These are phyloP conservation scores for Dysidea cf. avara DNA, from an alignment of 37 sponge, comb jelly and placozoan species.

Conservation along the genomic window DNA sequence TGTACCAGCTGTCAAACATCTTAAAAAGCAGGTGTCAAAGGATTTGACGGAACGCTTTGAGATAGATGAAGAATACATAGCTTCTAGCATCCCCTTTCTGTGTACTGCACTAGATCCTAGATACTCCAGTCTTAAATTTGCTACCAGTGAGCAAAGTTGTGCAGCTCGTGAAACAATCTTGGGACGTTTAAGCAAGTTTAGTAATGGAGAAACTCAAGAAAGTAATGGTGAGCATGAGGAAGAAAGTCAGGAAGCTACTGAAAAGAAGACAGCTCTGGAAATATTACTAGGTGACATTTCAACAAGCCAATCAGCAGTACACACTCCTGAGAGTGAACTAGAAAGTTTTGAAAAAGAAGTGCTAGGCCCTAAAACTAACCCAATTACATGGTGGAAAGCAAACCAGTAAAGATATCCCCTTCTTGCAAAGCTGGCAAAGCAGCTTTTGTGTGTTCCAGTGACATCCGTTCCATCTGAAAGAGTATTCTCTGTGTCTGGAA, in stretches of 20 bases:
- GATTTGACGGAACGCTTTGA: conserved; percentile 7
- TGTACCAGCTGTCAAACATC: neutral
- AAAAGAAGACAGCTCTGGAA: conserved; percentile 1
- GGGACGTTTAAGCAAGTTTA: neutral
- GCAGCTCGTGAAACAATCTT: conserved; percentile 8
- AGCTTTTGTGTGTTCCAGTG: conserved; percentile 1
- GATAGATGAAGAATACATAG: no score
- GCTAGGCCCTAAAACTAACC: neutral
- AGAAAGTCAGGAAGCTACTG: neutral
- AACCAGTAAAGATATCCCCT: neutral
- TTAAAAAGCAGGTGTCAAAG: conserved; percentile 4
- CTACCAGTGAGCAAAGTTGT: conserved; percentile 16
- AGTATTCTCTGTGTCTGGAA: conserved; percentile 18
- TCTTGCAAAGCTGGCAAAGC: neutral
- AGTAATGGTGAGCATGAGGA: no score
- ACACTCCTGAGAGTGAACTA: neutral
- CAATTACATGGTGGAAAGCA: conserved; percentile 8
- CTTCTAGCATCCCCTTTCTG: conserved; percentile 25
- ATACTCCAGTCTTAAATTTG: conserved; percentile 9
- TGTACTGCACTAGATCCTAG: conserved; percentile 39
- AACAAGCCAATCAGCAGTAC: neutral
- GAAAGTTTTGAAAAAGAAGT: neutral
- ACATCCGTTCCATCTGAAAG: conserved; percentile 14
- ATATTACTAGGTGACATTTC: conserved; percentile 7
- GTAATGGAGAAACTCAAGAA: no score